A percentile compares a stretch with the other conserved stretches of the same genome.
Evolutionary conservation across 2,113 vertebrate species (phyloP).

Genomic region (Ciconia stormi): DNA sequence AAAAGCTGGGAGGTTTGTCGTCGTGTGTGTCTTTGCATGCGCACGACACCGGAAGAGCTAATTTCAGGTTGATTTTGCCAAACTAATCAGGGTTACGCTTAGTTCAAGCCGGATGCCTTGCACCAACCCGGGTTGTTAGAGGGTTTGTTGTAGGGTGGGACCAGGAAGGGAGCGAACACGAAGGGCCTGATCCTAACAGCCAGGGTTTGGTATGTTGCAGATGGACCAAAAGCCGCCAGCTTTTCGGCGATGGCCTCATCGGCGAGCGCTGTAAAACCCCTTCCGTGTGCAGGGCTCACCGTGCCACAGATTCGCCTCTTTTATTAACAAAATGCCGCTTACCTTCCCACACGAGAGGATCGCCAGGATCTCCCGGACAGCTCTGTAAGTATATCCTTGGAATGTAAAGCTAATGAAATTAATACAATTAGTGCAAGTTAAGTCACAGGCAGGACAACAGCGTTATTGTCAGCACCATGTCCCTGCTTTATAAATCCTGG

Average conservation of each 20-base stretch:
- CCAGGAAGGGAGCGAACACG: accelerated
- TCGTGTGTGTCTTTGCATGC: accelerated
- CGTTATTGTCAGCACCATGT: not conserved
- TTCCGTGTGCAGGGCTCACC: accelerated
- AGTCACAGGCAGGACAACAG: not conserved
- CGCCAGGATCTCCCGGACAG: accelerated
- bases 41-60: not conserved
- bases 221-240: not conserved
- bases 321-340: not conserved
- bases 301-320: too few species aligned
- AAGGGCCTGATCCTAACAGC: not conserved
- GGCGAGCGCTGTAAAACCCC: accelerated
- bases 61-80: not conserved
- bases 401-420: accelerated
- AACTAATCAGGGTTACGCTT: not conserved
- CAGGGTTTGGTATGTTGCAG: not conserved
- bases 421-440: not conserved
- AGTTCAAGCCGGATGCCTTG: not conserved
- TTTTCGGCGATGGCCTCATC: accelerated
- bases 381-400: not conserved
- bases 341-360: not conserved
- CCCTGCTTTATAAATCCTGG: not conserved
- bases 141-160: not conserved
- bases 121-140: accelerated
- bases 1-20: not conserved